Conservation (phyloP, 2,888 invertebrate genomes). For the Cerastis rubricosa region DNA sequence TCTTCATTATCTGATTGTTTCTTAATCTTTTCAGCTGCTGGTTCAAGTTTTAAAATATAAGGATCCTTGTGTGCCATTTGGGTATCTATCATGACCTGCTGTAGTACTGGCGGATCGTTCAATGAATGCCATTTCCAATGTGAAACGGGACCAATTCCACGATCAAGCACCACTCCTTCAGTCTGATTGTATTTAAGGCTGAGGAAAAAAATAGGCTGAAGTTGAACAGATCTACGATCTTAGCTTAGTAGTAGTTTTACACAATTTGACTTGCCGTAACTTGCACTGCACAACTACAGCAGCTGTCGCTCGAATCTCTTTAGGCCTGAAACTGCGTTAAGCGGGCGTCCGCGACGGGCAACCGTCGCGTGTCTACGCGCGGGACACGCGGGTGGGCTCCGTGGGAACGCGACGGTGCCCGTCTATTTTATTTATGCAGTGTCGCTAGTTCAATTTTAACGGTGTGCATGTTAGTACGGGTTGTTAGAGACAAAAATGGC, state of each 20-base stretch:
- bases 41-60: constrained; percentile 78
- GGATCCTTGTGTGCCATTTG: constrained; percentile 85
- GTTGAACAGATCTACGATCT: background rate
- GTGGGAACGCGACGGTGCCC: too few species aligned
- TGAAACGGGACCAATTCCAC: constrained; percentile 82
- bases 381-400: too few species aligned
- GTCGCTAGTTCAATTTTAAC: too few species aligned
- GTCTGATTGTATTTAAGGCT: constrained; percentile 88
- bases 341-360: too few species aligned
- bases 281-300: background rate
- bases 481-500: too few species aligned
- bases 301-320: background rate
- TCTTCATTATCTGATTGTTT: constrained; percentile 80
- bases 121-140: constrained; percentile 88
- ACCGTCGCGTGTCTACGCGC: too few species aligned
- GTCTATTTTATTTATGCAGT: too few species aligned
- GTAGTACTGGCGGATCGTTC: constrained; percentile 86
- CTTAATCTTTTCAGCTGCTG: constrained; percentile 66
- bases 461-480: too few species aligned
- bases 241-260: background rate
- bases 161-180: constrained; percentile 86
- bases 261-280: background rate
- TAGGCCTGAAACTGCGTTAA: too few species aligned
- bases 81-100: constrained; percentile 88
- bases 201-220: constrained; percentile 35